Evolutionary conservation across 2,797 vertebrate species (phyloP).

Genomic region (Anas acuta): DNA sequence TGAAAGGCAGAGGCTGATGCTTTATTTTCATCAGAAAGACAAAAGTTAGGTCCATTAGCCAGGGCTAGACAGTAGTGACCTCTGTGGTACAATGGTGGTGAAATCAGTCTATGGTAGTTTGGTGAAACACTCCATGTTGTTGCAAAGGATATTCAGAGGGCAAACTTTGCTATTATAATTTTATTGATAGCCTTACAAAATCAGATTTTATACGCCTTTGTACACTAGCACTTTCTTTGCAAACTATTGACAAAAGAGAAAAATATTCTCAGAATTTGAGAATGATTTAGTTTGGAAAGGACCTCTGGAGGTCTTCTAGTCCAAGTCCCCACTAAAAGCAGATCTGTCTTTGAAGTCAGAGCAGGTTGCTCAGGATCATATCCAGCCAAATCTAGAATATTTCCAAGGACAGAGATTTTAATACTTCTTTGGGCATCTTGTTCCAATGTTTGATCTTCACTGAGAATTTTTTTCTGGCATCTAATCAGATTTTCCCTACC

Average conservation of each 20-base stretch:
- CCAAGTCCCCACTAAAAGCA: constrained; percentile 1
- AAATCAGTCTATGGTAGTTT: background rate
- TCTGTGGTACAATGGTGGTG: background rate
- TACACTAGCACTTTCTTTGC: background rate
- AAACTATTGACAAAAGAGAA: background rate
- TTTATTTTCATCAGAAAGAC: background rate
- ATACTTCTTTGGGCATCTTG: constrained; percentile 28
- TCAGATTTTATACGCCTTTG: background rate
- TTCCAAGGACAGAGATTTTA: constrained; percentile 26
- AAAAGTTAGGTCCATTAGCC: background rate
- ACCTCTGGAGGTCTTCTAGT: background rate
- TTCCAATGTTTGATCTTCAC: constrained; percentile 1
- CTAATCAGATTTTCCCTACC: background rate
- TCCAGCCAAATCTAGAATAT: constrained; percentile 11
- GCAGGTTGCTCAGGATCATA: constrained; percentile 9
- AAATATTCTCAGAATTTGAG: constrained; percentile 40
- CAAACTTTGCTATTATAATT: background rate
- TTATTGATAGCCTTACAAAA: background rate
- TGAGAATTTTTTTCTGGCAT: constrained; percentile 15
- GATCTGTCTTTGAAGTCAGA: constrained; percentile 5
- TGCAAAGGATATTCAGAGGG: background rate
- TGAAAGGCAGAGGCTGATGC: background rate
- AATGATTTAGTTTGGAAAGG: constrained; percentile 18
- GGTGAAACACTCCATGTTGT: background rate
- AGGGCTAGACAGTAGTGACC: background rate